Base-by-base conservation (phyloP, 2,797 vertebrate species). In the Neosalanx taihuensis region DNA sequence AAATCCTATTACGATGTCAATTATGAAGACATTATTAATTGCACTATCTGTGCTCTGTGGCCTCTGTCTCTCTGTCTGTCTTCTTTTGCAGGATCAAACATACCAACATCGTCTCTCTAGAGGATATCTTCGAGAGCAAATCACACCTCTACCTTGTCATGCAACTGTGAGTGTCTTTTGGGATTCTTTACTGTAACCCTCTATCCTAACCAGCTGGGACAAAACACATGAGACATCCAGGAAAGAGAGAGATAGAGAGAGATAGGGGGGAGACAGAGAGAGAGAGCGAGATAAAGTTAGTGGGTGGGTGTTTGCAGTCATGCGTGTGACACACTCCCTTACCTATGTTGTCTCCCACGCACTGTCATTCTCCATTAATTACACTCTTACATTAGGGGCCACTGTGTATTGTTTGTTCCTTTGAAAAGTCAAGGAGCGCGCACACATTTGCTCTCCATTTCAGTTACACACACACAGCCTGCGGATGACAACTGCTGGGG, bases 81-180 rank as follows among this genome's bases (percentile, higher is more conserved):
- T 66, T 15, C 69, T 69, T 76, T 49, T 70, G 37, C 73, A 99
- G 97, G 91, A 95, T 99, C 79, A 98, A 99, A 89, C 97, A 99
- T 56, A 88, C 95, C 83, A 99, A 99, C 87, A 99, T 99, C 0
- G 97, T 99, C 49, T 95, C 97, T 71, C 90, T 99, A 92, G 96
- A 99, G 83, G 97, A 99, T 76, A 98, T 99, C 81, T 99, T 94
- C 1, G 97, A 99, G 90, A 98, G 93, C 72, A 91, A 95, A 86
- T 94, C 95, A 46, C 97, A 99, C 87, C 96, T 98, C 85, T 99
- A 99, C 92, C 96, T 99, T 87, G 92, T 98, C 92, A 99, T 99
- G 97, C 96, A 99, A 90, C 94, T 99, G 97, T 99, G 86, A 97
- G 97, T 95, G 33, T 23, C 18, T 37, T 51, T 9, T 31, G 33